Conservation (phyloP, 2,113 vertebrate genomes). For the Eretmochelys imbricata region DNA sequence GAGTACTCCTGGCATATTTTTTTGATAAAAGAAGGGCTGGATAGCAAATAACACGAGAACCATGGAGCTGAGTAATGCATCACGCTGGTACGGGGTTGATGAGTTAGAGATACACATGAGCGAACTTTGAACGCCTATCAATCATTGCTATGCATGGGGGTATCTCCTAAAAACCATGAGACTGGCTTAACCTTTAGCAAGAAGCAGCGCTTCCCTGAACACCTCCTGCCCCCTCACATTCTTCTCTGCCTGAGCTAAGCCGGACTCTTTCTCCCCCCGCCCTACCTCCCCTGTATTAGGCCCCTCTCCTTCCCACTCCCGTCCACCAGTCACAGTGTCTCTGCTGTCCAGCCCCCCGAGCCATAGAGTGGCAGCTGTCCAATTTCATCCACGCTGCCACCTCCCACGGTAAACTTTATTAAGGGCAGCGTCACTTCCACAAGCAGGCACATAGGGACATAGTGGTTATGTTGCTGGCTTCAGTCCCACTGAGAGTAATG, state of each 20-base stretch:
- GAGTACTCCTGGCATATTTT: not conserved
- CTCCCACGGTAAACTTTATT: not conserved
- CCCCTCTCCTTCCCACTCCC: no score
- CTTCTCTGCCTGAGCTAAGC: not conserved
- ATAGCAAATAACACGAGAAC: not conserved
- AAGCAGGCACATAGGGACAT: not conserved
- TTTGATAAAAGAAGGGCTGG: not conserved
- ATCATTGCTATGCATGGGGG: no score
- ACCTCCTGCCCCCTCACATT: not conserved
- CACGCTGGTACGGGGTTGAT: not conserved
- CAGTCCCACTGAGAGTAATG: not conserved
- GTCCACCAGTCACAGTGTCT: not conserved
- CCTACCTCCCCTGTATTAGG: not conserved
- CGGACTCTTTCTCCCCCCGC: no score
- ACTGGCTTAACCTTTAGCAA: not conserved
- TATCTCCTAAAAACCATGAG: not conserved
- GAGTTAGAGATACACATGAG: not conserved
- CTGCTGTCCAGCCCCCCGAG: not conserved
- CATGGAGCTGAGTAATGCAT: not conserved
- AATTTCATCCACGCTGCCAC: not conserved
- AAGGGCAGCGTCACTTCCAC: not conserved
- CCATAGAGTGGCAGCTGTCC: not conserved
- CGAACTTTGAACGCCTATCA: not conserved
- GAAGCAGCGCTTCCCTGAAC: not conserved
- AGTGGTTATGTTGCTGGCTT: not conserved